Base-by-base conservation (phyloP, 2,113 vertebrate genomes). In the Hyaena hyaena region DNA sequence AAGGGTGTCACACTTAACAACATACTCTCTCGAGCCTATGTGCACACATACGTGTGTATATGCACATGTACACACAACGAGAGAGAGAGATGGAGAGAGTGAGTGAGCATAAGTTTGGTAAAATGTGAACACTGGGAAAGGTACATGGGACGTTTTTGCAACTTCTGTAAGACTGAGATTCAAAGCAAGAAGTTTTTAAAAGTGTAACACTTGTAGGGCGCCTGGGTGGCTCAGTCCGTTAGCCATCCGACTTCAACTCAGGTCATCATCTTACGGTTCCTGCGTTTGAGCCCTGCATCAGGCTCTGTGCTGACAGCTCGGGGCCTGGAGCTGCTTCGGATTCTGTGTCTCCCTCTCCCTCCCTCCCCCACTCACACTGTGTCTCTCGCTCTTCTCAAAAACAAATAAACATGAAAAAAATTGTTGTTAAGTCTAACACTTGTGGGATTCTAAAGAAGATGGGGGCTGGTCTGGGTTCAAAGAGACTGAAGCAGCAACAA, bases 51-150 rank as follows among this genome's bases (percentile, higher is more conserved):
- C 6, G 11, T 81, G 53, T 23, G 14, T 24, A 24, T 26, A 7
- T 6, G 12, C 12, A 7, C n/a, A 5, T 4, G 10, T 2, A 6
- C 53, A 39, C 12, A 17, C 17, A 80, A 48, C 23, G 71, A 1
- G 35, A n/a, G 1, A 26, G 2, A n/a, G 33, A 7, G 77, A 0
- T 9, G 53, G 15, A 43, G 1, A 74, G 8, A 28, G 19, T 8
- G 35, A 10, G 31, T 35, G 35, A 35, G 35, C 11, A 5, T 15
- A 16, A 10, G 50, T 15, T 58, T 24, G 65, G 50, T 24, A 71
- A 90, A 65, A 43, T 24, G 48, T 23, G 23, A 81, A 43, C 65
- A 58, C 31, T 17, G n/a, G 17, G 26, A 45, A 91, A 68, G 48
- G 33, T 8, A 61, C 45, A 39, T 31, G 63, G 77, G 17, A 69